phyloP scores from a whole-genome alignment of 2,888 invertebrate species.

The Noctua comes region DNA sequence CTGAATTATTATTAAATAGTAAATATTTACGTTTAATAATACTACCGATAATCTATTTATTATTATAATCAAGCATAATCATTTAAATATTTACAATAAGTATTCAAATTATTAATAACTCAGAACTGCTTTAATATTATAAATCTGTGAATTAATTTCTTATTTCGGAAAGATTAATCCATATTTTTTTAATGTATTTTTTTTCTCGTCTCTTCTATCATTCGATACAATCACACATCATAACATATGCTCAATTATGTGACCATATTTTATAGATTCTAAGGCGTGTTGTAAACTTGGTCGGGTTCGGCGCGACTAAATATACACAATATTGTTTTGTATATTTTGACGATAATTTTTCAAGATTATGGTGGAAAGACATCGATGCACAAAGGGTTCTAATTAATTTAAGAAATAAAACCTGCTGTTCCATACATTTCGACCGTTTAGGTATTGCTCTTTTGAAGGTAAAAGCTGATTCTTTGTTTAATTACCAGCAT shows the following conservation, averaged over 20 bases:
- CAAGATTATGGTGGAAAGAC: not conserved
- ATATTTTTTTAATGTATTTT: not conserved
- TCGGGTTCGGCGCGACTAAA: not conserved
- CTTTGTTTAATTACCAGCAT: not conserved
- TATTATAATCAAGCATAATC: constrained; percentile 37
- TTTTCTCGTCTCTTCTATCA: no score
- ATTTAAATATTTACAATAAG: constrained; percentile 57
- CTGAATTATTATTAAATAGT: constrained; percentile 35
- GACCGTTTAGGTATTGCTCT: not conserved
- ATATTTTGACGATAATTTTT: not conserved
- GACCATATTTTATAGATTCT: not conserved
- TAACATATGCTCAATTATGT: not conserved
- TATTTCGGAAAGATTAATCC: not conserved
- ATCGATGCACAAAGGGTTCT: not conserved
- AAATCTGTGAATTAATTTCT: not conserved
- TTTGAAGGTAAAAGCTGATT: not conserved
- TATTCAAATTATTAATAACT: not conserved
- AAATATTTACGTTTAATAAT: constrained; percentile 35
- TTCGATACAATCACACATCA: not conserved
- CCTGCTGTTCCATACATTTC: not conserved
- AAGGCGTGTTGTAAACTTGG: not conserved
- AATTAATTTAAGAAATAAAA: not conserved
- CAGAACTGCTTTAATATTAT: not conserved
- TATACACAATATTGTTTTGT: not conserved
- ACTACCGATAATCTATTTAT: constrained; percentile 35